Conservation (phyloP, 2,888 invertebrate genomes). For the Ophioninae sp. region DNA sequence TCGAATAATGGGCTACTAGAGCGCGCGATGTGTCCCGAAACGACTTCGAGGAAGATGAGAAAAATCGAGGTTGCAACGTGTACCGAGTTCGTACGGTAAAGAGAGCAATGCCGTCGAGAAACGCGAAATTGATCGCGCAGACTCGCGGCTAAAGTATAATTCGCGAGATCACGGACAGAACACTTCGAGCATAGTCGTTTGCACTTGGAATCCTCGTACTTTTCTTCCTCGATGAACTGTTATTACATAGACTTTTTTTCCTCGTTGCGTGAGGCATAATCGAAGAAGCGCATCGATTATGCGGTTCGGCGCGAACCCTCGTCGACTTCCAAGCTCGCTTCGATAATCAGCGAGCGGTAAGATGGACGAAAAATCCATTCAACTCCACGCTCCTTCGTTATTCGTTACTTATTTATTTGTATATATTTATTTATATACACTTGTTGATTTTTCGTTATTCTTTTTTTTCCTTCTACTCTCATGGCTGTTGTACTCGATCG, state of each 20-base stretch:
- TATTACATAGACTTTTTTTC: conserved; percentile 19
- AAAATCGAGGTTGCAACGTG: neutral
- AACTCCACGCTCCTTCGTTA: conserved; percentile 12
- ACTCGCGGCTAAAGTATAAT: conserved; percentile 34
- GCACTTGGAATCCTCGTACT: conserved; percentile 27
- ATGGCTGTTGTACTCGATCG: conserved; percentile 7
- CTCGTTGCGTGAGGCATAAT: conserved; percentile 23
- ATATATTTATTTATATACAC: conserved; percentile 44
- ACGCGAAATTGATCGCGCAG: conserved; percentile 23
- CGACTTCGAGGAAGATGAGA: conserved; percentile 7
- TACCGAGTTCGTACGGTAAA: neutral
- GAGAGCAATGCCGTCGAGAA: conserved; percentile 14
- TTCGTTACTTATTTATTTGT: conserved; percentile 32
- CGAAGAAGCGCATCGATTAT: conserved; percentile 6
- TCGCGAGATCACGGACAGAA: conserved; percentile 27
- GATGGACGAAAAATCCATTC: conserved; percentile 9
- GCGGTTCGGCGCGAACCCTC: neutral
- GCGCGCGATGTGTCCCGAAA: conserved; percentile 39
- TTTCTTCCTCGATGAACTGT: conserved; percentile 47
- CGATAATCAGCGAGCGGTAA: conserved; percentile 19
- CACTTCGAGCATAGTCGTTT: conserved; percentile 36
- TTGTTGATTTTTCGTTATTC: conserved; percentile 41
- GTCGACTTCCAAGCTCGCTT: neutral
- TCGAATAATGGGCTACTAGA: conserved; percentile 38
- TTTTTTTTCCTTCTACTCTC: conserved; percentile 13